Evolutionary conservation across 2,113 vertebrate genomes (phyloP), one percentile per base, ranked within the genome.

Genomic region (Tupaia tana): DNA sequence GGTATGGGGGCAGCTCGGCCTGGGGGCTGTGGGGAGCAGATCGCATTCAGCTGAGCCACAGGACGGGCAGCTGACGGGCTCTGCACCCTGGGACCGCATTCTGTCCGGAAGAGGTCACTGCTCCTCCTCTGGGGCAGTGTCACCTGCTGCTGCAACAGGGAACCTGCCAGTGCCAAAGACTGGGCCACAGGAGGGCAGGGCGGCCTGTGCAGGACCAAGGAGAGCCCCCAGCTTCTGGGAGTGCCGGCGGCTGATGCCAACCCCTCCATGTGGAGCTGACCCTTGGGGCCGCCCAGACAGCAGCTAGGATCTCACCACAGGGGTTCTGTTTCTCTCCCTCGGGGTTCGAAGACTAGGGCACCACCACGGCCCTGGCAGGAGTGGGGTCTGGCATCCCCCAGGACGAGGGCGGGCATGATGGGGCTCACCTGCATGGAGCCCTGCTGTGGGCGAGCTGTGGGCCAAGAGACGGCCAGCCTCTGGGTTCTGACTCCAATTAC

Each of bases 1-100:
- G 98, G 73, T 99, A 98, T 0, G 99, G 99, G 59, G 99, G 99
- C 81, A 99, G 97, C 93, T 99, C 99, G 90, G 98, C 97, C 5
- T 99, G 99, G 77, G 99, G 99, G 82, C 99, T 99, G 89, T 14
- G 43, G 56, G 64, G 73, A 97, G 63, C n/a, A 96, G n/a, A 43
- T 43, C 43, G 43, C 43, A 43, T 43, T 43, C 43, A 43, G 43
- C 43, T 43, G 43, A 43, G 43, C 43, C 43, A 43, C 43, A 43
- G 43, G 43, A 43, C 43, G 43, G 43, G 43, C 43, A 43, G 43
- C 43, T 43, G 43, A 43, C 6, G 43, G 4, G 43, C 43, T 43
- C 43, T 3, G 43, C 43, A 43, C 20, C n/a, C 27, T 70, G 54
- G n/a, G 58, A 69, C 31, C 92, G 67, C 29, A 91, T 8, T 93